phyloP scores from a whole-genome alignment of 2,113 vertebrate genomes.

The Pholis gunnellus region DNA sequence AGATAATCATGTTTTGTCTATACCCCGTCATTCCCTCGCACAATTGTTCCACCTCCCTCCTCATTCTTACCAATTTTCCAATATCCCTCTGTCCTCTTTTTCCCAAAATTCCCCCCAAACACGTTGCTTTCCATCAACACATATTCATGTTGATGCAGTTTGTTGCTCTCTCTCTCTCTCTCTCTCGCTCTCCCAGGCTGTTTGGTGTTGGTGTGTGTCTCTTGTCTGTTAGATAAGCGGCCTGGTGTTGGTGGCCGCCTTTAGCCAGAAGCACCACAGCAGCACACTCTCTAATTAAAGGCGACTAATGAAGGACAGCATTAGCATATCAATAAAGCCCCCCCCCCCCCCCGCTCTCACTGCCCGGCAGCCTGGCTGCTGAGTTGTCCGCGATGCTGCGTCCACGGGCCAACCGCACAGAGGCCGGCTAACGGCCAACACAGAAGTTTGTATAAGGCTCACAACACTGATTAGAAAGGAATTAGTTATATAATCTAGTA shows the following conservation, averaged over 20 bases:
- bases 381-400: constrained; percentile 22
- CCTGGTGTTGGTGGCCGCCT: constrained; percentile 50
- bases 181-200: constrained; percentile 18
- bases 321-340: constrained; percentile 80
- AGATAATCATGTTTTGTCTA: background rate
- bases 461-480: background rate
- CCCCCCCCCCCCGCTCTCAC: constrained; percentile 10
- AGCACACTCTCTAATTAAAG: constrained; percentile 76
- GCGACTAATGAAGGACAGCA: constrained; percentile 76
- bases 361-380: constrained; percentile 24
- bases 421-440: background rate
- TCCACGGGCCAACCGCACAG: constrained; percentile 24
- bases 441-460: background rate
- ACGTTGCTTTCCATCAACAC: constrained; percentile 18
- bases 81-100: background rate
- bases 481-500: background rate
- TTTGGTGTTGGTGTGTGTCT: constrained; percentile 23
- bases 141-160: constrained; percentile 14
- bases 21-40: background rate
- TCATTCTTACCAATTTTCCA: background rate
- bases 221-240: constrained; percentile 56
- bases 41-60: background rate
- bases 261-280: constrained; percentile 57
- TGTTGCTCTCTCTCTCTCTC: background rate
- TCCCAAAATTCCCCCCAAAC: background rate